A percentile compares a stretch with the other conserved stretches of the same genome.
These are phyloP conservation scores for Tenrec ecaudatus DNA, from an alignment of 2,113 vertebrate genomes.

Conservation along the genomic window DNA sequence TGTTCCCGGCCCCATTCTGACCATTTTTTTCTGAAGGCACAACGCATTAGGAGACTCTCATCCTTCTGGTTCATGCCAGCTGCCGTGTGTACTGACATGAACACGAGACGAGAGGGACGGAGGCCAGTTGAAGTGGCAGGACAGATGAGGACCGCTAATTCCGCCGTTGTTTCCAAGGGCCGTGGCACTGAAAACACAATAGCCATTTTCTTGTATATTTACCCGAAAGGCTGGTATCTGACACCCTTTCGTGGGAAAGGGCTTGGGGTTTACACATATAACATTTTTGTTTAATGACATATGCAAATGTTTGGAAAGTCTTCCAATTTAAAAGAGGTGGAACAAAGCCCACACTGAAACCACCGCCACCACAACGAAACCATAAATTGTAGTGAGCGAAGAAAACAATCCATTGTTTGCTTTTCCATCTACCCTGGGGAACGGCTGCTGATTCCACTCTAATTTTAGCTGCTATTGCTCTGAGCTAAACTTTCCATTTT, in stretches of 20 bases:
- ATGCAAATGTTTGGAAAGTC: conserved; percentile 77
- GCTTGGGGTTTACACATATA: conserved; percentile 38
- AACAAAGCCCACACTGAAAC: not conserved
- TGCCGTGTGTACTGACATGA: not conserved
- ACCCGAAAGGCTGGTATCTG: conserved; percentile 41
- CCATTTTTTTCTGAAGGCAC: not conserved
- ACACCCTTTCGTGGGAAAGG: conserved; percentile 8
- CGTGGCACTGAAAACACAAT: not conserved
- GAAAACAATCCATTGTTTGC: conserved; percentile 79
- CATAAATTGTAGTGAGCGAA: conserved; percentile 70
- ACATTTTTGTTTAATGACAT: conserved; percentile 18
- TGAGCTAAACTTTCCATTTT: conserved; percentile 90
- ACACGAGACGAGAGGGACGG: not conserved
- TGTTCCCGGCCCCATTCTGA: not conserved
- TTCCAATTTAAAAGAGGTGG: conserved; percentile 53
- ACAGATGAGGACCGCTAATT: conserved; percentile 38
- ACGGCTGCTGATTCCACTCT: conserved; percentile 84
- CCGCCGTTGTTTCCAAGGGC: conserved; percentile 23
- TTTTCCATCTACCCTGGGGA: conserved; percentile 80
- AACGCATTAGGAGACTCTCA: not conserved
- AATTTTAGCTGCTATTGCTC: conserved; percentile 87
- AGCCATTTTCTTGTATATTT: conserved; percentile 36
- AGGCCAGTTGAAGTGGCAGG: not conserved
- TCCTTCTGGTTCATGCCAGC: not conserved
- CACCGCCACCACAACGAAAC: conserved; percentile 1